Conservation (phyloP, 2,888 invertebrate genomes). For the Lymantria dispar region DNA sequence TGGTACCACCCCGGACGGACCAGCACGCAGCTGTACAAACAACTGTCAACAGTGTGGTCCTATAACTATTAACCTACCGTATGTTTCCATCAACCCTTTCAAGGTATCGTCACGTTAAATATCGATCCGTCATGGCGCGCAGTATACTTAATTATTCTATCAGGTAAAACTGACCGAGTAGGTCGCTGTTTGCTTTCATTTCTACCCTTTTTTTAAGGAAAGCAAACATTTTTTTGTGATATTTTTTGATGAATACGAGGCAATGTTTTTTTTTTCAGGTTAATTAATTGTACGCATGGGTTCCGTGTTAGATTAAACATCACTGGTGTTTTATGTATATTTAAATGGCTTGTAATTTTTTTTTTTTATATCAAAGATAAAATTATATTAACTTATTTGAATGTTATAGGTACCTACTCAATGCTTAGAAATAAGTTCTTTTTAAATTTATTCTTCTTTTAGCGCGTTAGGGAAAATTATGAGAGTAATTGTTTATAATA, state of each 20-base stretch:
- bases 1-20: too few species aligned
- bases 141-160: conserved; percentile 34
- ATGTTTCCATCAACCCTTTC: conserved; percentile 31
- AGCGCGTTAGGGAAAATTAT: too few species aligned
- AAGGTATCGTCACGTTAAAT: conserved; percentile 41
- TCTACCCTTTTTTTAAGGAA: background rate
- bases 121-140: conserved; percentile 47
- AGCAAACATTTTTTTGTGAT: background rate
- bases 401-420: too few species aligned
- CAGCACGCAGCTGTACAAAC: too few species aligned
- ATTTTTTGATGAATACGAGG: conserved; percentile 2
- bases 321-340: background rate
- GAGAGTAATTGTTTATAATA: too few species aligned
- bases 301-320: background rate
- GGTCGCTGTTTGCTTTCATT: conserved; percentile 14
- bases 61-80: background rate
- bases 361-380: background rate
- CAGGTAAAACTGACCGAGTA: conserved; percentile 24
- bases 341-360: background rate
- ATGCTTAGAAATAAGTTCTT: too few species aligned
- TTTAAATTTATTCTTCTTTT: too few species aligned
- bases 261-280: conserved; percentile 2
- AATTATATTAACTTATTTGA: background rate
- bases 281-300: conserved; percentile 3
- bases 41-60: too few species aligned